Percentiles rank a stretch among this genome's conserved stretches.
These are phyloP conservation scores for Drosophila kepulauana DNA, from an alignment of 1,140 invertebrate genomes.

Conservation along the genomic window DNA sequence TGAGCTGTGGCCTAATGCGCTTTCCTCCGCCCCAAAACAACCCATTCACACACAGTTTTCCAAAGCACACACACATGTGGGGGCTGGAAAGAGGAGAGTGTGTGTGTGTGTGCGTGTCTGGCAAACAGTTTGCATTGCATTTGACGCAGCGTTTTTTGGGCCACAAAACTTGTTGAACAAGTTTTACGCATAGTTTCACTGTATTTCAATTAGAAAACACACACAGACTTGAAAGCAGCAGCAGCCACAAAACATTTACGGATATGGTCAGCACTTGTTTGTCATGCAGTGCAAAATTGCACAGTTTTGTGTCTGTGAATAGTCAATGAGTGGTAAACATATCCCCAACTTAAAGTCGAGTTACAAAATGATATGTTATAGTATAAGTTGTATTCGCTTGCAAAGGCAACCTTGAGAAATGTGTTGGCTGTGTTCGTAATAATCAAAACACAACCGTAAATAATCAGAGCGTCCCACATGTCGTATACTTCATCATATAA, in stretches of 20 bases:
- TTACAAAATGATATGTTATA: neutral
- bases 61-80: slow-evolving; percentile 12
- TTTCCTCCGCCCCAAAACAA: slow-evolving; percentile 47
- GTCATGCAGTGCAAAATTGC: slow-evolving; percentile 5
- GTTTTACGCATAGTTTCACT: slow-evolving; percentile 64
- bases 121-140: slow-evolving; percentile 53
- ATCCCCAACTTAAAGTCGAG: neutral
- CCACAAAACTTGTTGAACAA: slow-evolving; percentile 53
- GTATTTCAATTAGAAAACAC: slow-evolving; percentile 66
- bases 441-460: slow-evolving; percentile 41
- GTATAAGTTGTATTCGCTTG: neutral
- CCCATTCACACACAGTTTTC: slow-evolving; percentile 7
- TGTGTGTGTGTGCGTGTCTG: slow-evolving; percentile 8
- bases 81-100: neutral
- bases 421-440: slow-evolving; percentile 27
- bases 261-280: neutral
- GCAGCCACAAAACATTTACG: slow-evolving; percentile 19
- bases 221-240: slow-evolving; percentile 2
- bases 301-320: neutral
- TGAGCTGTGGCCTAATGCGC: slow-evolving; percentile 39
- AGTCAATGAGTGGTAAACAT: neutral
- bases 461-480: slow-evolving; percentile 41
- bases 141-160: slow-evolving; percentile 29
- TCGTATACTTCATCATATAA: slow-evolving; percentile 50
- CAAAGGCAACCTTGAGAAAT: slow-evolving; percentile 3